Base-by-base conservation (phyloP, 2,888 invertebrate species). In the Drosophila ochracea region DNA sequence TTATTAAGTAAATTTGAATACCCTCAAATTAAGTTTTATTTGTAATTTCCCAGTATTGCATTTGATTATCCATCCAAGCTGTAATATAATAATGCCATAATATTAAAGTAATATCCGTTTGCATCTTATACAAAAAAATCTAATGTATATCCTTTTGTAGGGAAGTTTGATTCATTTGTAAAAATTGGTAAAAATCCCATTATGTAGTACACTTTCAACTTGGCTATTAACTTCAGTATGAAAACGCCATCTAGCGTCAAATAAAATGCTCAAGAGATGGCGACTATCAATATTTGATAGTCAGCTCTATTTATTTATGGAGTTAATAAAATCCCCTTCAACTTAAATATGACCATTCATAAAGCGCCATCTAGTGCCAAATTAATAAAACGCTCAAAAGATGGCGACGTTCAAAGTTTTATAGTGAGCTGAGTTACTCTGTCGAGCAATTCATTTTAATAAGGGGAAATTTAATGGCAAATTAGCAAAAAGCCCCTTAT, bases 131-230 rank as follows among this genome's bases (percentile, higher is more conserved):
- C 54, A 25, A 11, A 54, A 54, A 37, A 54, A 10, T n/a, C 11
- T 1, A 4, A 30, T 16, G 9, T 33, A 37, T 54, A 37, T 54
- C 35, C 35, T 21, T 30, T 25, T 19, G 4, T 9, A 25, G 33
- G 33, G 25, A 37, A 54, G 16, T 52, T 30, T 7, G 10, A 30
- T 52, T 52, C 52, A 52, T 52, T 52, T 13, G 5, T 11, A n/a
- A 52, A 52, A 13, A 52, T 52, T 52, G 7, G 5, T 11, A n/a
- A 52, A 52, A 13, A 30, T n/a, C 53, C 53, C 31, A n/a, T 53
- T 50, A 10, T 10, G 1, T 9, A 7, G 9, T 19, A 5, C 5
- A 10, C 10, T 50, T 5, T 28, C 10, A 19, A 10, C 21, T 41
- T n/a, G 16, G 7, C 16, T 1, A 6, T 37, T 37, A 37, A 37